Evolutionary conservation across 1,140 invertebrate species (phyloP).

Genomic region (Drosophila santomea): DNA sequence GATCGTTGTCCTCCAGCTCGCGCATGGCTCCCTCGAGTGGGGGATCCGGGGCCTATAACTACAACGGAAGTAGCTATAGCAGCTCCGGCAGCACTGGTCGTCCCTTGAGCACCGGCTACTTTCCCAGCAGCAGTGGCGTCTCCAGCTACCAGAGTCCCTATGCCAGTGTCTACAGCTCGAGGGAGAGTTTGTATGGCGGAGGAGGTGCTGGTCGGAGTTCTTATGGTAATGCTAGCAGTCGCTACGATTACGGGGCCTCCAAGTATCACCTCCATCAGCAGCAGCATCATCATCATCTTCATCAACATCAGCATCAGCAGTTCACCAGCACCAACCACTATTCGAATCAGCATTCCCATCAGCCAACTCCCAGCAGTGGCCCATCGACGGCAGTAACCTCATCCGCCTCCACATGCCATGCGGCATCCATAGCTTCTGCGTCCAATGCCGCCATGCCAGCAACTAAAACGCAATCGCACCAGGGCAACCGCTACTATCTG

Average conservation of each 20-base stretch:
- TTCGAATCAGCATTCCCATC: slow-evolving; percentile 40
- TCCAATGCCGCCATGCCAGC: slow-evolving; percentile 24
- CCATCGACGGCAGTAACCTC: slow-evolving; percentile 23
- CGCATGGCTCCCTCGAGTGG: slow-evolving; percentile 46
- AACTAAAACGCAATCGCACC: slow-evolving; percentile 44
- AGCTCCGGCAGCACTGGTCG: slow-evolving; percentile 57
- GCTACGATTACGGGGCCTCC: slow-evolving; percentile 62
- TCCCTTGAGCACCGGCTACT: slow-evolving; percentile 77
- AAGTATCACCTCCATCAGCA: slow-evolving; percentile 51
- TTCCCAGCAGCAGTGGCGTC: slow-evolving; percentile 42
- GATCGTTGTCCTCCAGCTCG: slow-evolving; percentile 78
- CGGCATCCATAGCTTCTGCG: slow-evolving; percentile 28
- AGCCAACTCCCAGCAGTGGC: slow-evolving; percentile 18
- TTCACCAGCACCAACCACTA: slow-evolving; percentile 53
- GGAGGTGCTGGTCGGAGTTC: slow-evolving; percentile 18
- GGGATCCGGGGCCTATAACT: slow-evolving; percentile 55
- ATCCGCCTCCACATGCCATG: slow-evolving; percentile 55
- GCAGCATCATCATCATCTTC: slow-evolving; percentile 3
- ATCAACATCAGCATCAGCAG: slow-evolving; percentile 23
- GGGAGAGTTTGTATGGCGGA: slow-evolving; percentile 78
- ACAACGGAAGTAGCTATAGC: slow-evolving; percentile 63
- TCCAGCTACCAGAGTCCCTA: slow-evolving; percentile 79
- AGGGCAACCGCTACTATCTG: slow-evolving; percentile 65
- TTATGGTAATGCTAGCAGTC: slow-evolving; percentile 55
- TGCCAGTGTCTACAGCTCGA: slow-evolving; percentile 74